Evolutionary conservation across 2,888 invertebrate species (phyloP), one percentile per base, ranked within the genome.

Genomic region (Pristionchus fissidentatus): DNA sequence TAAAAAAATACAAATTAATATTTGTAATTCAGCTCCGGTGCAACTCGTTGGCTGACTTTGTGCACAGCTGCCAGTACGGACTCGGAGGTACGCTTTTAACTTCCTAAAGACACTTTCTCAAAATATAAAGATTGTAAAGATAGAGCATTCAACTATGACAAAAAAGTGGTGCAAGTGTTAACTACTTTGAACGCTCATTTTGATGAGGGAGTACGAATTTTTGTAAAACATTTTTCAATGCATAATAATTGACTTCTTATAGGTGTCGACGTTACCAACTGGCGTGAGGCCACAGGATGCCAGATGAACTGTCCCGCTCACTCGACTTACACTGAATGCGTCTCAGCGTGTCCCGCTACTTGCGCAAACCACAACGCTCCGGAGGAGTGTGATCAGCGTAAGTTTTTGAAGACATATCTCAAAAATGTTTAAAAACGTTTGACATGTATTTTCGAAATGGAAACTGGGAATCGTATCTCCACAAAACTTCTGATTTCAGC

Each of bases 311-410:
- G 75, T 52, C 75, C 75, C 1, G 75, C 26, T 35, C 75, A 75
- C n/a, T 70, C 70, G 15, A 70, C n/a, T n/a, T 78, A 49, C 35
- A 78, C 70, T 29, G 13, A 7, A 10, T 89, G 89, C 82, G 84
- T 86, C 13, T 87, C 88, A 13, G 86, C 87, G 22, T 90, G 90
- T 52, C 90, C 89, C 26, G 85, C 87, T 15, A 88, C 90, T n/a
- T 90, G 90, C 77, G 85, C 87, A 19, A 86, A 88, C 46, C 83
- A 84, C 46, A 78, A 83, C 22, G 73, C 83, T 29, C 83, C 86
- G 8, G 84, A 81, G 22, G 57, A 79, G 52, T 86, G 85, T 78
- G 75, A 85, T 26, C 43, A 70, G 35, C 85, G 85, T 85, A n/a
- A 73, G 83, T 7, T 46, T 46, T 46, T 46, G n/a, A n/a, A n/a